Evolutionary conservation across 2,113 vertebrate species (phyloP).

Genomic region (Labeo catla): DNA sequence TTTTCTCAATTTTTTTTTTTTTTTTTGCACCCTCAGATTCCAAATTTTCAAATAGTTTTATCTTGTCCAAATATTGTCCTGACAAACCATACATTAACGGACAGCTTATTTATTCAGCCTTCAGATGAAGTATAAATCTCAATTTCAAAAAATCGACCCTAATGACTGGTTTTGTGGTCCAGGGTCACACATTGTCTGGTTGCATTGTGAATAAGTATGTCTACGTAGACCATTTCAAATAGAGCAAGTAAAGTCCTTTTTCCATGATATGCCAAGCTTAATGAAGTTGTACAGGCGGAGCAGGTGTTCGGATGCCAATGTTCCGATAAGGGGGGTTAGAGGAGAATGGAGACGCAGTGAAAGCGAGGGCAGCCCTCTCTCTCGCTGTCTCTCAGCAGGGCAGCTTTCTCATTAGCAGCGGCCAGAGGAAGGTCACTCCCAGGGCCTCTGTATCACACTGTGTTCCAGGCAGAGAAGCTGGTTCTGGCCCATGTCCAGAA

Average conservation of each 20-base stretch:
- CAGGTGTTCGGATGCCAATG: conserved; percentile 15
- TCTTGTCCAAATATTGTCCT: too few relatives aligned
- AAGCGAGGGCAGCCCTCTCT: neutral
- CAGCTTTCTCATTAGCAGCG: conserved; percentile 16
- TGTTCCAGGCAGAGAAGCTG: conserved; percentile 7
- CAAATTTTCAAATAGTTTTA: too few relatives aligned
- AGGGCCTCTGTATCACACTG: conserved; percentile 3
- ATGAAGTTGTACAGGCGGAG: conserved; percentile 25
- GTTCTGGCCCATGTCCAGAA: conserved; percentile 10
- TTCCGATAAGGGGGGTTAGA: neutral
- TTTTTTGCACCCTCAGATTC: too few relatives aligned
- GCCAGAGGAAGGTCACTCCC: conserved; percentile 21
- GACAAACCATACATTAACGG: too few relatives aligned
- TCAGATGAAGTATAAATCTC: too few relatives aligned
- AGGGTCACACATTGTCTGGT: neutral
- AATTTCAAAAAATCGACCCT: too few relatives aligned
- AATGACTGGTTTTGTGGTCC: too few relatives aligned
- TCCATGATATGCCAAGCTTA: neutral
- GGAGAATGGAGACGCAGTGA: conserved; percentile 1
- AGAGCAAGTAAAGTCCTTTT: neutral
- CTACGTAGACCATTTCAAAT: neutral
- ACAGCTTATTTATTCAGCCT: too few relatives aligned
- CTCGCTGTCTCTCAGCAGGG: neutral
- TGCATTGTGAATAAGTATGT: neutral
- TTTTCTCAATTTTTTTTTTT: too few relatives aligned